phyloP scores from a whole-genome alignment of 2,113 vertebrate species.

The Oreochromis aureus region DNA sequence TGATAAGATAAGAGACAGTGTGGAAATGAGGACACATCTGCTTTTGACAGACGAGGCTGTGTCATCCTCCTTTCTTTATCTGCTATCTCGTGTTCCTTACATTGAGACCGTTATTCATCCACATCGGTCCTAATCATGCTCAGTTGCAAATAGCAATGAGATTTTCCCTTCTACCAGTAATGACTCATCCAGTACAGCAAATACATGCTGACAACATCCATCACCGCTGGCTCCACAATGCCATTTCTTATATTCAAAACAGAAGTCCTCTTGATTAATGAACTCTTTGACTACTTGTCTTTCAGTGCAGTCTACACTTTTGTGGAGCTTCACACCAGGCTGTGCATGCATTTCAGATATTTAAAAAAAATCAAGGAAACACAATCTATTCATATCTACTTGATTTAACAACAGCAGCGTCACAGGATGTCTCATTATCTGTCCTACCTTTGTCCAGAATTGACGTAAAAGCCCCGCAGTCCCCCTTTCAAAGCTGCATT shows the following conservation, averaged over 20 bases:
- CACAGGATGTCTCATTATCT: not conserved
- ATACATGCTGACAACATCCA: slow-evolving; percentile 6
- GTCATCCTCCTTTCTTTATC: slow-evolving; percentile 3
- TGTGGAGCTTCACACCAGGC: not conserved
- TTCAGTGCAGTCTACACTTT: not conserved
- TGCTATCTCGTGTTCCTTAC: slow-evolving; percentile 23
- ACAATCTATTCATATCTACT: slow-evolving; percentile 12
- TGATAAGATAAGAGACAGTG: slow-evolving; percentile 13
- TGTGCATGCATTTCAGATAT: not conserved
- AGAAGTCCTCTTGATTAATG: not conserved
- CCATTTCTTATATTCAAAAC: not conserved
- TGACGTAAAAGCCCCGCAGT: not conserved
- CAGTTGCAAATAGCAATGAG: not conserved
- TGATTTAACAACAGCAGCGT: slow-evolving; percentile 2
- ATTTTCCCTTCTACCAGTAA: not conserved
- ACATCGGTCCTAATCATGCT: slow-evolving; percentile 13
- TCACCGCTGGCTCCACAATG: not conserved
- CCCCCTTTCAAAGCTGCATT: not conserved
- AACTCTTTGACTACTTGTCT: slow-evolving; percentile 10
- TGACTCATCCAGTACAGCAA: slow-evolving; percentile 14
- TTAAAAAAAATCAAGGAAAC: not conserved
- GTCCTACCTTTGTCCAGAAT: slow-evolving; percentile 4
- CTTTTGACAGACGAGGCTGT: slow-evolving; percentile 15
- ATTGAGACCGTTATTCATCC: slow-evolving; percentile 29
- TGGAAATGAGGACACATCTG: slow-evolving; percentile 33